phyloP scores from a whole-genome alignment of 2,888 invertebrate species.

The Nematopogon swammerdamellus region DNA sequence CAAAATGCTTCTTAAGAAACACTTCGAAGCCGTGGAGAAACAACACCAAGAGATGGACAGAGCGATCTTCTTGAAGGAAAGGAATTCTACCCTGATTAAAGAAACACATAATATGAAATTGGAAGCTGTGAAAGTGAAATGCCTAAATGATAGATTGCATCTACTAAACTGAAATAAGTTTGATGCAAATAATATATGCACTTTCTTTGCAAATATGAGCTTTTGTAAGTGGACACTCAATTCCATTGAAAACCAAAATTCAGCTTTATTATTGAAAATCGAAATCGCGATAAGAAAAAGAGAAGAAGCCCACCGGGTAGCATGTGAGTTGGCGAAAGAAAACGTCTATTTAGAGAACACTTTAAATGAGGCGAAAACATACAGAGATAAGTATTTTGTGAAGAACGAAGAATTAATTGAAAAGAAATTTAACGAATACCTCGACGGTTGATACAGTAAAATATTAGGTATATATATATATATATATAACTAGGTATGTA shows the following conservation, averaged over 20 bases:
- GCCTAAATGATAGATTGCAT: conserved; percentile 13
- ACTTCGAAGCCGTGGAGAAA: conserved; percentile 27
- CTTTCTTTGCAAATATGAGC: too few relatives aligned
- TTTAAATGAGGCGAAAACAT: too few relatives aligned
- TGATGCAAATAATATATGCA: not conserved
- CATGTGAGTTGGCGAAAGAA: conserved; percentile 25
- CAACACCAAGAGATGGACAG: conserved; percentile 43
- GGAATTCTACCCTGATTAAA: conserved; percentile 20
- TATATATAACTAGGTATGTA: too few relatives aligned
- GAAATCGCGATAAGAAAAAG: conserved; percentile 14
- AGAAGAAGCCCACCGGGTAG: conserved; percentile 26
- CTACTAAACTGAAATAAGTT: not conserved
- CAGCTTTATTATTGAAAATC: too few relatives aligned
- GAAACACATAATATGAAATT: conserved; percentile 21
- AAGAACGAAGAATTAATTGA: too few relatives aligned
- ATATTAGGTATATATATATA: too few relatives aligned
- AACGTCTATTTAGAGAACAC: conserved; percentile 28
- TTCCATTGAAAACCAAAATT: too few relatives aligned
- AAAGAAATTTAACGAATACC: too few relatives aligned
- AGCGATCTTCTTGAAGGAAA: conserved; percentile 35
- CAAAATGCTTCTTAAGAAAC: conserved; percentile 5
- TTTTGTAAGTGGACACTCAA: too few relatives aligned
- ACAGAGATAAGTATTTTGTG: too few relatives aligned
- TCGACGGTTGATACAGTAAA: too few relatives aligned
- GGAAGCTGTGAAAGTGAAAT: conserved; percentile 18